These are phyloP conservation scores for Sebastolobus altivelis DNA, from an alignment of 2,797 vertebrate genomes.

Conservation along the genomic window DNA sequence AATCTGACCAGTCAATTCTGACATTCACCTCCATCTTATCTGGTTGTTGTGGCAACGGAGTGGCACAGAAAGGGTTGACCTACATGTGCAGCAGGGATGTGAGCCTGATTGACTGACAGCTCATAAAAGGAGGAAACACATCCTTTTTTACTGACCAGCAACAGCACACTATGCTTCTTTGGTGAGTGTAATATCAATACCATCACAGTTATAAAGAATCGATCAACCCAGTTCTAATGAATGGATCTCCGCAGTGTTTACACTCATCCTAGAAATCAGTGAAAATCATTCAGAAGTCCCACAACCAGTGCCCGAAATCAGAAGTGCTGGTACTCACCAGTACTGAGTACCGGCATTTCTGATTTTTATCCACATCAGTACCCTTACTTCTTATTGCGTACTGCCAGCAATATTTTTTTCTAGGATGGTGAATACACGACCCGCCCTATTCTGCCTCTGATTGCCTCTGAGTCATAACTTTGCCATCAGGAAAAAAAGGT, in stretches of 20 bases:
- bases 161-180: not conserved
- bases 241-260: not conserved
- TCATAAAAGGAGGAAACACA: conserved; percentile 8
- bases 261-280: not conserved
- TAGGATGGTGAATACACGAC: no score
- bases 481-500: no score
- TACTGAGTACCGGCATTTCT: no score
- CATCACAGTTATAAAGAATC: not conserved
- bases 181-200: not conserved
- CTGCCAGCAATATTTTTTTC: no score
- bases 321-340: no score
- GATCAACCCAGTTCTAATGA: not conserved
- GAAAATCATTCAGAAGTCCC: not conserved
- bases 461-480: no score
- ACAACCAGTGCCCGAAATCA: no score
- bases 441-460: no score
- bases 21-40: not conserved
- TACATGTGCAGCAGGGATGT: not conserved
- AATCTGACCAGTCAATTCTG: no score
- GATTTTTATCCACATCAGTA: no score
- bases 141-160: conserved; percentile 11
- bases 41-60: not conserved
- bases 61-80: conserved; percentile 10
- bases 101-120: conserved; percentile 23
- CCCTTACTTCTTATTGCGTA: no score